These are phyloP conservation scores for Turritopsis rubra DNA, from an alignment of 30 jellyfish, hydroid and myxozoan species.

Conservation along the genomic window DNA sequence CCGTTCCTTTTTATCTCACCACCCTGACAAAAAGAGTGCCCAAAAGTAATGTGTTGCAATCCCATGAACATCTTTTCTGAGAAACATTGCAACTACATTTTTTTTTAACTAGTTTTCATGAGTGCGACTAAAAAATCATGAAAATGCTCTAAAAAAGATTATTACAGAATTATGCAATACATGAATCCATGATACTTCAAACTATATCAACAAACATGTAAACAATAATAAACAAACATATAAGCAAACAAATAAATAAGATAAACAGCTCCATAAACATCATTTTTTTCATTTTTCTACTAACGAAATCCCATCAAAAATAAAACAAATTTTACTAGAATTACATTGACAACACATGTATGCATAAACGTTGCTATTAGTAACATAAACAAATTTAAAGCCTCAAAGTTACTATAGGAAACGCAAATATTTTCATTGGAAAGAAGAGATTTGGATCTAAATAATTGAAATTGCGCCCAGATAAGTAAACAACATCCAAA, in stretches of 20 bases:
- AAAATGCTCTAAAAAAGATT: no score
- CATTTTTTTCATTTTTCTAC: neutral
- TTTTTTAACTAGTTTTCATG: no score
- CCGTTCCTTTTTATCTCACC: no score
- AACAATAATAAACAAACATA: neutral
- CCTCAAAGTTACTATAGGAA: neutral
- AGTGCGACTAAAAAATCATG: no score
- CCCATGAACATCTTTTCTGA: no score
- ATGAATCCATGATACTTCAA: neutral
- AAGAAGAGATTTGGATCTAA: neutral
- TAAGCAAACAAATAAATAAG: neutral
- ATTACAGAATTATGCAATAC: no score
- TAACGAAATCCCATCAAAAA: neutral
- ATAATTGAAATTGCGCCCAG: no score
- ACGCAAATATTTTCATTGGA: neutral
- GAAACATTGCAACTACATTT: no score
- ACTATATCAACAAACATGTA: neutral
- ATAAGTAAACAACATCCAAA: no score
- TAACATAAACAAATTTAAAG: neutral
- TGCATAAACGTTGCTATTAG: neutral
- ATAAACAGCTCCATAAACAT: neutral
- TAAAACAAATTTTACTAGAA: neutral
- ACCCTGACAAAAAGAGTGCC: no score
- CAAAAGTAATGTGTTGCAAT: no score
- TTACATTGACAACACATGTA: neutral